Conservation (phyloP, 2,888 invertebrate genomes). For the Euplagia quadripunctaria region DNA sequence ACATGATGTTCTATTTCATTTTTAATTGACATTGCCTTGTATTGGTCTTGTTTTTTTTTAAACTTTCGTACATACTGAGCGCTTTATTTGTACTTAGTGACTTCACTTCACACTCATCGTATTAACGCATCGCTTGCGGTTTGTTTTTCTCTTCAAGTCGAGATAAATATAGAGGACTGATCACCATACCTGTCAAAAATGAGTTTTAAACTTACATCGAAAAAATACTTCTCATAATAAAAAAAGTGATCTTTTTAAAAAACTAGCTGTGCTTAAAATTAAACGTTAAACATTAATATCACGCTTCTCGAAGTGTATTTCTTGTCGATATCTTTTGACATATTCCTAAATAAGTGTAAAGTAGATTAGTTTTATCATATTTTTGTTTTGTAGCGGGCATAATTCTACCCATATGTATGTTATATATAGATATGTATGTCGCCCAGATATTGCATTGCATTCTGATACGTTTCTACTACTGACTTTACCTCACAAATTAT, state of each 20-base stretch:
- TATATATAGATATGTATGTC: conserved; percentile 61
- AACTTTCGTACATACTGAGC: conserved; percentile 58
- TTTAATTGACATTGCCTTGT: conserved; percentile 43
- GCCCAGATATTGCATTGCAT: conserved; percentile 38
- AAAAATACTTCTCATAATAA: neutral
- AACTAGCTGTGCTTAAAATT: conserved; percentile 31
- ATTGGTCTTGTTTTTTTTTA: conserved; percentile 45
- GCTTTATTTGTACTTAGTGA: conserved; percentile 57
- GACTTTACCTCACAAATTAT: conserved; percentile 23
- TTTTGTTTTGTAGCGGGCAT: conserved; percentile 57
- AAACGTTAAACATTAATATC: conserved; percentile 23
- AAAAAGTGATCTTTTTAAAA: conserved; percentile 4
- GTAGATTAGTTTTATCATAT: conserved; percentile 68
- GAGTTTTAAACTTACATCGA: neutral
- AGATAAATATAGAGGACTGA: neutral
- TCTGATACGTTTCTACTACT: conserved; percentile 19
- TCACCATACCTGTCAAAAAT: neutral
- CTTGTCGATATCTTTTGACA: conserved; percentile 70
- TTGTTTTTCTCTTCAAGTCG: neutral
- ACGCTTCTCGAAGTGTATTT: conserved; percentile 60
- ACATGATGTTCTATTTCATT: conserved; percentile 15
- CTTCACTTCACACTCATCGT: conserved; percentile 43
- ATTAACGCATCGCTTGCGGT: conserved; percentile 28
- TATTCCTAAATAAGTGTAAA: conserved; percentile 82
- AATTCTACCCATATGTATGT: conserved; percentile 49